Evolutionary conservation across 2,888 invertebrate species (phyloP).

Genomic region (Gastracanthus pulcherrimus): DNA sequence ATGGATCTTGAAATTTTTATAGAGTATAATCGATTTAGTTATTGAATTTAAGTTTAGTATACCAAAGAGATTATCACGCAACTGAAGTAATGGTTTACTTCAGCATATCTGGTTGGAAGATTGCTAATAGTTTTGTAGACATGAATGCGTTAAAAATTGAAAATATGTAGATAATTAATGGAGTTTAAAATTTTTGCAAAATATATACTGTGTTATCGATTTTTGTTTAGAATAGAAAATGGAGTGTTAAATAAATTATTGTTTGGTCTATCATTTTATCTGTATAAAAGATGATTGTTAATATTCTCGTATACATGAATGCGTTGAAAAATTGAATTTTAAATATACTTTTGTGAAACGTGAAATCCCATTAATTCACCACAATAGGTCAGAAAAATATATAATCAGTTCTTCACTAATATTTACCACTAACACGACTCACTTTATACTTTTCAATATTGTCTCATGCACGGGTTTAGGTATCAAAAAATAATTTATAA

Average conservation of each 20-base stretch:
- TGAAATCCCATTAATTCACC: neutral
- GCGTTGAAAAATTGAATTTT: neutral
- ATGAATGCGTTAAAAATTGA: no score
- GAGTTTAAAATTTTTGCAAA: no score
- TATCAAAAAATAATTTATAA: neutral
- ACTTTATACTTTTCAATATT: neutral
- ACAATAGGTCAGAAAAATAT: neutral
- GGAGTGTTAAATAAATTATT: no score
- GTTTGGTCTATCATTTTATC: no score
- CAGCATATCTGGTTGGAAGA: no score
- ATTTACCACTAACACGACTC: neutral
- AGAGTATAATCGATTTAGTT: no score
- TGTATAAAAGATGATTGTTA: neutral
- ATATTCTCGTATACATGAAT: neutral
- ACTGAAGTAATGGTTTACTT: no score
- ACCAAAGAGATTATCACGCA: no score
- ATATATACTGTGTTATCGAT: neutral
- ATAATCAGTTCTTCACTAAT: neutral
- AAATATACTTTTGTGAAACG: neutral
- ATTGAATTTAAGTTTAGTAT: no score
- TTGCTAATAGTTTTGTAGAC: no score
- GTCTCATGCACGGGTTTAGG: neutral
- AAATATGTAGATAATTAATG: no score
- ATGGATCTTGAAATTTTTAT: neutral
- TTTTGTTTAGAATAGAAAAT: neutral